Base-by-base conservation (phyloP, 2,797 vertebrate species). In the Sebastes dallii region DNA sequence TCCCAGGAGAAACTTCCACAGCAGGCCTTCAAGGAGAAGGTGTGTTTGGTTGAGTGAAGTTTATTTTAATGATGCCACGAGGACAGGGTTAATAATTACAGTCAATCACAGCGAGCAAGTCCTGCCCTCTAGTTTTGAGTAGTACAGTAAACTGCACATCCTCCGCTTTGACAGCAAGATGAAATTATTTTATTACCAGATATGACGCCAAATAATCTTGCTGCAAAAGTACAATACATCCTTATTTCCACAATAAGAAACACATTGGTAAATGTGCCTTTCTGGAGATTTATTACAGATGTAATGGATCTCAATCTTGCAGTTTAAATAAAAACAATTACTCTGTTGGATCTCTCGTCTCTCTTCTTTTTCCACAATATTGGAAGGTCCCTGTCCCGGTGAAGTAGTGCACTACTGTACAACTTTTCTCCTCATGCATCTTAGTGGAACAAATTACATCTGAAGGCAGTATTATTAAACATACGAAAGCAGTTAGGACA, bases 401-500 rank as follows among this genome's bases (percentile, higher is more conserved):
- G 65, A 72, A 78, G 64, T 12, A 55, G 29, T 76, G 76, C 81
- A 92, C 84, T 90, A 83, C 82, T 77, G 83, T 88, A 85, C 80
- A 82, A 85, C 78, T 69, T 76, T 83, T 83, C 86, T 84, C 72
- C 77, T 87, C 83, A 87, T 91, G 87, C 82, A 87, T 94, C 80
- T 90, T 86, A 91, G 89, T 94, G 93, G 88, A 94, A 93, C 91
- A 95, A 95, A 95, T 95, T 82, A 90, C 89, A 93, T 92, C 76
- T 94, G 88, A 95, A 94, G 82, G 89, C 90, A 68, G 82, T 78
- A 78, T 90, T 94, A 93, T 93, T 91, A 89, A 92, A 95, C 94
- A 95, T 95, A 88, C 83, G 92, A 92, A 94, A 94, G 92, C 88
- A 89, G 87, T 95, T 95, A 94, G 82, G 90, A 93, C 87, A 91